These are phyloP conservation scores for Cebidichthys violaceus DNA, from an alignment of 2,113 vertebrate species.

Conservation along the genomic window DNA sequence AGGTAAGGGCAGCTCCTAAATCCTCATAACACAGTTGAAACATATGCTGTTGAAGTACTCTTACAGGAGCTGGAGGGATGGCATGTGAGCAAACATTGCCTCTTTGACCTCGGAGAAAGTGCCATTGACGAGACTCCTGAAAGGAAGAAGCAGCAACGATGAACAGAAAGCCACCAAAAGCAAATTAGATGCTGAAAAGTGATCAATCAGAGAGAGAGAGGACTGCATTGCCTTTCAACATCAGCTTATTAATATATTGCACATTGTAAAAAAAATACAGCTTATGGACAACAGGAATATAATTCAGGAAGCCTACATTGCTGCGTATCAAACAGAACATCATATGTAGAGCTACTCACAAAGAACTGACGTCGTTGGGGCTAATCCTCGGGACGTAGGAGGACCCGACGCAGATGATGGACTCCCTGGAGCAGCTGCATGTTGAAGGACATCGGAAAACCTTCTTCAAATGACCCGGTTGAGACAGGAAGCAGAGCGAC, in stretches of 20 bases:
- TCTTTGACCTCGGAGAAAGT: conserved; percentile 96
- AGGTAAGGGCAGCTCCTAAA: neutral
- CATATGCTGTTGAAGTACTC: conserved; percentile 51
- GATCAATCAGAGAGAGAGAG: neutral
- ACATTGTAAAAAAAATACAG: neutral
- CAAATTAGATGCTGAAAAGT: conserved; percentile 15
- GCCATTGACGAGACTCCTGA: conserved; percentile 96
- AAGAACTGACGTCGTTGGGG: conserved; percentile 90
- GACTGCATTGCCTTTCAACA: conserved; percentile 22
- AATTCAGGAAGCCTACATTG: neutral
- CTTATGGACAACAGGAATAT: neutral
- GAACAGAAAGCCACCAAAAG: neutral
- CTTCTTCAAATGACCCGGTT: conserved; percentile 79
- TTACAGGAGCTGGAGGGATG: conserved; percentile 96
- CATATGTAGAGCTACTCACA: conserved; percentile 85
- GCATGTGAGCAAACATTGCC: conserved; percentile 95
- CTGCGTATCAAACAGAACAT: neutral
- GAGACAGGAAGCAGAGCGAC: conserved; percentile 63
- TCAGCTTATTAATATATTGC: conserved; percentile 6
- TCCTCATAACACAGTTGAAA: neutral
- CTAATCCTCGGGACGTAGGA: conserved; percentile 86
- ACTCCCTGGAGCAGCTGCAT: conserved; percentile 96
- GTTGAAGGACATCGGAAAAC: conserved; percentile 86
- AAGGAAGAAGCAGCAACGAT: conserved; percentile 11
- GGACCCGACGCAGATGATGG: conserved; percentile 95